Percentiles rank a stretch among this genome's conserved stretches.
These are phyloP conservation scores for Plotosus lineatus DNA, from an alignment of 2,113 vertebrate species.

Conservation along the genomic window DNA sequence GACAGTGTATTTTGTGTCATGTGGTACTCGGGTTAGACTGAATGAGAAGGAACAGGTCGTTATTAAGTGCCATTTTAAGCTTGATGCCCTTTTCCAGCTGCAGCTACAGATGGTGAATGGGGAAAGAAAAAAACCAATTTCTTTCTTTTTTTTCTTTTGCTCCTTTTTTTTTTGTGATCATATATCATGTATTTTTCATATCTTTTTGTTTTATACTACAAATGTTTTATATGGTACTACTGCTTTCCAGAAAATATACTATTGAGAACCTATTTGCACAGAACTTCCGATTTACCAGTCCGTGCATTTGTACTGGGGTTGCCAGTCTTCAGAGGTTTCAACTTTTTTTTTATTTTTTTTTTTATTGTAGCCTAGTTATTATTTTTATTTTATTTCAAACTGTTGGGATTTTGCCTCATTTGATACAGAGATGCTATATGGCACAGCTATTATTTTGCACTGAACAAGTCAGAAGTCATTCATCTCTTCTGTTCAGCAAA, in stretches of 20 bases:
- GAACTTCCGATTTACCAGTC: slow-evolving; percentile 40
- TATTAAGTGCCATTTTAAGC: slow-evolving; percentile 58
- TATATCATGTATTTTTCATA: slow-evolving; percentile 44
- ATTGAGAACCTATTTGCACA: slow-evolving; percentile 48
- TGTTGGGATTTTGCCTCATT: slow-evolving; percentile 71
- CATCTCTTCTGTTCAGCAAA: slow-evolving; percentile 80
- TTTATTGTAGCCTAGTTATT: slow-evolving; percentile 61
- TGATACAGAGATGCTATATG: slow-evolving; percentile 61
- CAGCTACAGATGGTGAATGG: slow-evolving; percentile 14
- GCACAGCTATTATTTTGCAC: slow-evolving; percentile 83
- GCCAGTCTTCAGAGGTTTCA: slow-evolving; percentile 28
- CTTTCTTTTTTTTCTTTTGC: slow-evolving; percentile 18
- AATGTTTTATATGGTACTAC: slow-evolving; percentile 55
- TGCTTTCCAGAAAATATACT: slow-evolving; percentile 50
- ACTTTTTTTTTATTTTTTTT: slow-evolving; percentile 42
- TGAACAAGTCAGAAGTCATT: slow-evolving; percentile 75
- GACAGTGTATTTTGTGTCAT: background rate
- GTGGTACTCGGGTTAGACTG: slow-evolving; percentile 32
- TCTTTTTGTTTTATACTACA: slow-evolving; percentile 37
- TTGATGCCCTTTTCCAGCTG: slow-evolving; percentile 31
- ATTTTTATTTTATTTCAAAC: slow-evolving; percentile 63
- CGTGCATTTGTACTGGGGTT: slow-evolving; percentile 55
- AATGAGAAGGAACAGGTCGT: slow-evolving; percentile 45
- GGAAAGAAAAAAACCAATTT: slow-evolving; percentile 28
- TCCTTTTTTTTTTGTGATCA: slow-evolving; percentile 32